Evolutionary conservation across 2,797 vertebrate species (phyloP).

Genomic region (Poecile montanus): DNA sequence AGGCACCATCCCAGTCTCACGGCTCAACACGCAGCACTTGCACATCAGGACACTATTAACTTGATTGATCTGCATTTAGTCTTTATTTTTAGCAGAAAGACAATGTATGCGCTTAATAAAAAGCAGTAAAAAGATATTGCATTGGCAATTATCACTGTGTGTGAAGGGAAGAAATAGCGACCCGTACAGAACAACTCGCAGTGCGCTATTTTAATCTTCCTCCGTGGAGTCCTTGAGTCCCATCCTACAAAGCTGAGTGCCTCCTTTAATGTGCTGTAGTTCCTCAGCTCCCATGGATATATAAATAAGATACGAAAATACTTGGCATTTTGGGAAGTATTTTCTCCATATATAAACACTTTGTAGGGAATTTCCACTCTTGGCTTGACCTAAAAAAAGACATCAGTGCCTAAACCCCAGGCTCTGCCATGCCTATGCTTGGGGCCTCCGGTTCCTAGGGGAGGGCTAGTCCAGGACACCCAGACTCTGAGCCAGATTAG

Average conservation of each 20-base stretch:
- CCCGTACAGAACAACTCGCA: not conserved
- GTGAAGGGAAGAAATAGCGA: constrained; percentile 38
- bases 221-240: not conserved
- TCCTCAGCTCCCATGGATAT: not conserved
- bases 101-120: constrained; percentile 44
- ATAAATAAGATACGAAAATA: not conserved
- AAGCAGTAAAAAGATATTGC: constrained; percentile 32
- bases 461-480: not conserved
- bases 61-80: not conserved
- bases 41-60: not conserved
- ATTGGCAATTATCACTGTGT: not conserved
- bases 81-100: constrained; percentile 16
- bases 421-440: not conserved
- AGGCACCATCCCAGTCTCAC: rapidly evolving
- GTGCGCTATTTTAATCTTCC: not conserved
- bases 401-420: not conserved
- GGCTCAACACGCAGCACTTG: not conserved
- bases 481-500: not conserved
- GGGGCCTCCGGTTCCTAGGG: not conserved
- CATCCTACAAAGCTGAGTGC: not conserved
- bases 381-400: not conserved
- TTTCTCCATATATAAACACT: not conserved
- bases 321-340: not conserved
- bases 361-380: not conserved
- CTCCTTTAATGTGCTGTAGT: not conserved